Base-by-base conservation (phyloP, 2,113 vertebrate genomes). In the Eptesicus fuscus region DNA sequence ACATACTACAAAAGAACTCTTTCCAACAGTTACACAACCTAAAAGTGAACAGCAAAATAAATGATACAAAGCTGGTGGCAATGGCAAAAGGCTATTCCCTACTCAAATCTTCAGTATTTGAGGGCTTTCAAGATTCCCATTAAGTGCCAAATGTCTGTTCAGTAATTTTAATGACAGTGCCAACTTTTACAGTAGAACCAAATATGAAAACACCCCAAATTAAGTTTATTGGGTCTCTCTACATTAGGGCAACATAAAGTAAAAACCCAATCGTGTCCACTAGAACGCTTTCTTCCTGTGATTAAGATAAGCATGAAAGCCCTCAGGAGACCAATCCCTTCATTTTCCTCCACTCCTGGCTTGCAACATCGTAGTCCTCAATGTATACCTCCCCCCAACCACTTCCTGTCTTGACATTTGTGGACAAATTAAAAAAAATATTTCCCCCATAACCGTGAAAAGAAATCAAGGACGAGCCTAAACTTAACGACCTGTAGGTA, bases 31-130 rank as follows among this genome's bases (percentile, higher is more conserved):
- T 56, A 80, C 22, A 49, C 5, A 40, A 69, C 44, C 44, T 90
- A 80, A 94, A 96, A 78, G n/a, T 65, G 77, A 67, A 86, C 0
- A 35, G 53, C 6, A 77, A 71, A 74, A 93, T 51, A 63, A 74
- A 93, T 56, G 47, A 85, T 47, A 86, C 92, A 85, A 84, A 97
- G 88, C 2, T 88, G 91, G n/a, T 12, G 89, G 69, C 47, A 97
- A 84, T 0, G 1, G 80, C 17, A 69, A 94, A 95, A 87, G n/a
- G 93, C 61, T 7, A n/a, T 53, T 0, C 7, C 32, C 1, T 0
- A 82, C n/a, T 56, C 0, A 94, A 7, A 0, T 30, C 23, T 73
- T 53, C 51, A 79, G 8, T n/a, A 28, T 18, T 76, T 89, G 67
- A 71, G 18, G 42, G 69, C 88, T 61, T 22, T 17, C 7, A 1